phyloP scores from a whole-genome alignment of 1,140 invertebrate genomes.

The Gonioctena quinquepunctata region DNA sequence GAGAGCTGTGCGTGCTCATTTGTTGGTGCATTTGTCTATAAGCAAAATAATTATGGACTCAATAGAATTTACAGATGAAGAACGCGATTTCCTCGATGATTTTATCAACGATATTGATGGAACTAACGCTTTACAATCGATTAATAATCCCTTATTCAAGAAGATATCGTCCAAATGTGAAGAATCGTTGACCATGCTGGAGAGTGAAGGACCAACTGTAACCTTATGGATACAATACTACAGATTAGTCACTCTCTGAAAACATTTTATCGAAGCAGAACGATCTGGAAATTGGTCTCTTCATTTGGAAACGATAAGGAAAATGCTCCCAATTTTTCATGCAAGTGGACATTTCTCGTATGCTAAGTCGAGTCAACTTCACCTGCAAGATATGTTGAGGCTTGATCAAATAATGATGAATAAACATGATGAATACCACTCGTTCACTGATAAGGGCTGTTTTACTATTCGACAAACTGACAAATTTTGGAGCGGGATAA shows the following conservation, averaged over 20 bases:
- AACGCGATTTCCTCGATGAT: neutral
- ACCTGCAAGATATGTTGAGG: conserved; percentile 52
- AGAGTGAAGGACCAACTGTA: conserved; percentile 37
- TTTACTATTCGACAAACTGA: conserved; percentile 52
- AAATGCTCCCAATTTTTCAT: conserved; percentile 56
- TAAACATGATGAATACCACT: conserved; percentile 26
- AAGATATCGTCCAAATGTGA: neutral
- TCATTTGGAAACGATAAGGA: conserved; percentile 34
- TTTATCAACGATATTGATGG: too few species aligned
- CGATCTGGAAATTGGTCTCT: conserved; percentile 47
- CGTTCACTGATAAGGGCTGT: conserved; percentile 36
- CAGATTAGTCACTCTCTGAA: conserved; percentile 37
- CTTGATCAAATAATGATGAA: too few species aligned
- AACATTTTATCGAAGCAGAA: conserved; percentile 49
- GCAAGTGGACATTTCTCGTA: conserved; percentile 57
- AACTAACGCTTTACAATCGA: neutral
- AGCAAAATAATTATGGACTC: neutral
- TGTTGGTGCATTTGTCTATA: neutral
- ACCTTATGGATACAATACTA: conserved; percentile 51
- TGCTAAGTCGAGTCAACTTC: conserved; percentile 34
- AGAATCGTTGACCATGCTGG: neutral
- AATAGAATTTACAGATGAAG: neutral
- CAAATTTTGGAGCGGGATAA: conserved; percentile 56
- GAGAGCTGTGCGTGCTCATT: conserved; percentile 42
- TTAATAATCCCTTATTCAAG: neutral